Percentiles rank a stretch among this genome's conserved stretches.
Conservation (phyloP, 2,888 invertebrate genomes). For the Epistrophe eligans region DNA sequence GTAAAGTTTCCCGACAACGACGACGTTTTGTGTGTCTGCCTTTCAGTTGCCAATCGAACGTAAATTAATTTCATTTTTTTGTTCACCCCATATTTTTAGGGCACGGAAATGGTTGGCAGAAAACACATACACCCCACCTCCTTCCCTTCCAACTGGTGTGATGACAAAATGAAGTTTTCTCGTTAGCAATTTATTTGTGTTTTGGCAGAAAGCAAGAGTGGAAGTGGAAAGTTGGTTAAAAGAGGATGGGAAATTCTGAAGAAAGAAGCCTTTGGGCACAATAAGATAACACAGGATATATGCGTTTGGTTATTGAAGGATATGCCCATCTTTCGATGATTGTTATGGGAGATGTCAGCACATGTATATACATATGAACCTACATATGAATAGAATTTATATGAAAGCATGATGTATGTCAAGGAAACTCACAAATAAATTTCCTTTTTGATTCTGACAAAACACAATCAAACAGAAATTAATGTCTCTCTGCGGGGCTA, state of each 20-base stretch:
- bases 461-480: conserved; percentile 75
- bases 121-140: conserved; percentile 16
- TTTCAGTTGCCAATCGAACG: conserved; percentile 76
- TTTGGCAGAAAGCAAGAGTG: conserved; percentile 50
- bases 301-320: conserved; percentile 70
- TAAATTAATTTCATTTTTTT: conserved; percentile 70
- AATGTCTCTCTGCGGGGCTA: conserved; percentile 66
- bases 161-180: conserved; percentile 76
- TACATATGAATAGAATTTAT: not conserved
- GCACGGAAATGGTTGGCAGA: conserved; percentile 50
- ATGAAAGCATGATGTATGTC: conserved; percentile 51
- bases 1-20: conserved; percentile 37
- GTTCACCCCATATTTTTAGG: conserved; percentile 9
- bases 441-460: conserved; percentile 72
- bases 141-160: conserved; percentile 32
- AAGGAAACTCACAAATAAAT: conserved; percentile 51
- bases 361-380: not conserved
- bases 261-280: conserved; percentile 68
- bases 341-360: conserved; percentile 65
- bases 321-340: conserved; percentile 68
- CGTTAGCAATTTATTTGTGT: conserved; percentile 76
- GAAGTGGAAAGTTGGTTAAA: not conserved
- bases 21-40: conserved; percentile 53
- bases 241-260: not conserved
- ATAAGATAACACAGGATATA: conserved; percentile 75